Evolutionary conservation across 2,797 vertebrate genomes (phyloP).

Genomic region (Hyperoplus lanceolatus): DNA sequence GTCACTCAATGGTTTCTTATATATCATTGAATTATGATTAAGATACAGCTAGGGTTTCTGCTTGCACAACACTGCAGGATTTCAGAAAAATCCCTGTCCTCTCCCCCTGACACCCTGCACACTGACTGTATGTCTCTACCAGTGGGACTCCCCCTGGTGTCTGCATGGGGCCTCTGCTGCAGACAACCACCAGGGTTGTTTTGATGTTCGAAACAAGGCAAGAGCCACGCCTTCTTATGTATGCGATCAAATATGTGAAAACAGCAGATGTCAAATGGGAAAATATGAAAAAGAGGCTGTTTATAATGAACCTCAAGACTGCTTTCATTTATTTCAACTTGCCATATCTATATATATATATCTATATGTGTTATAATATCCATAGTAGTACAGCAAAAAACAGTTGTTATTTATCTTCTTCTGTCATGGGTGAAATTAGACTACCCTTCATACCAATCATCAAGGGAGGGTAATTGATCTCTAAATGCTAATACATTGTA

Average conservation of each 20-base stretch:
- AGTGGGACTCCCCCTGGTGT: slow-evolving; percentile 56
- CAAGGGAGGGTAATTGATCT: neutral
- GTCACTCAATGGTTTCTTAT: neutral
- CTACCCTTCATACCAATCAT: neutral
- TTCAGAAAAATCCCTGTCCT: neutral
- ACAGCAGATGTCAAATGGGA: neutral
- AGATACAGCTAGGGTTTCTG: too few relatives aligned
- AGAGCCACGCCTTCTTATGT: neutral
- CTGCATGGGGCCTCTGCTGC: neutral
- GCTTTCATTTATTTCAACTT: too few relatives aligned
- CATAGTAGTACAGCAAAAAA: neutral
- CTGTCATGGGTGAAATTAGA: neutral
- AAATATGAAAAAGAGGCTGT: neutral
- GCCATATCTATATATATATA: too few relatives aligned
- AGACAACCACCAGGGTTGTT: neutral
- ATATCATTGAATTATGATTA: neutral
- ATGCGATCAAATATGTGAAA: neutral
- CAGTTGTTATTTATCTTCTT: neutral
- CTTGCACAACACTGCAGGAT: neutral
- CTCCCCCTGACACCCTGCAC: neutral
- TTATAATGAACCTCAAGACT: neutral
- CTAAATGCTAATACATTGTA: neutral
- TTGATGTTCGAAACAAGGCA: neutral
- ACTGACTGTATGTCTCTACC: neutral
- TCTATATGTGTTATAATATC: too few relatives aligned